These are phyloP conservation scores for Brevimyrus niger DNA, from an alignment of 2,113 vertebrate genomes.

Conservation along the genomic window DNA sequence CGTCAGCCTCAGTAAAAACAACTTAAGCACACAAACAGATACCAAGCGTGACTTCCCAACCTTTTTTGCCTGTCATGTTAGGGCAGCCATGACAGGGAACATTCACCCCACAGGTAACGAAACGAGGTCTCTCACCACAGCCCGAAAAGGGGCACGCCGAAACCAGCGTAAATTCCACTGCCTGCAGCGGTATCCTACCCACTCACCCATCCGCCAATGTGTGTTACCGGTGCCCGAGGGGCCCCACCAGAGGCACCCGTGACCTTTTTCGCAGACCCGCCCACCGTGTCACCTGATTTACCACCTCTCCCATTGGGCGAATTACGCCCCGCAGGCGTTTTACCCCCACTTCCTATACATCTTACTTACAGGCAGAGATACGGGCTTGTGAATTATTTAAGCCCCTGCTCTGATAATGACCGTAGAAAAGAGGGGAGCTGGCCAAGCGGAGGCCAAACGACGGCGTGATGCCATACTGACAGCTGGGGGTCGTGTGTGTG, in stretches of 20 bases:
- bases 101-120: neutral
- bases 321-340: neutral
- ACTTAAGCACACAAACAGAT: neutral
- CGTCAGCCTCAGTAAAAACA: neutral
- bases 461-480: neutral
- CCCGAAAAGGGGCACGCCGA: neutral
- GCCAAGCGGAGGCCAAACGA: neutral
- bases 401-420: conserved; percentile 19
- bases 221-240: neutral
- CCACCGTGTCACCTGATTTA: neutral
- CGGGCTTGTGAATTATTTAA: conserved; percentile 36
- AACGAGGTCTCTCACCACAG: neutral
- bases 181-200: neutral
- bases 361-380: conserved; percentile 32
- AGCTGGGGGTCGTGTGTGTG: neutral
- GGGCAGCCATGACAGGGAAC: neutral
- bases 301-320: neutral
- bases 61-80: neutral
- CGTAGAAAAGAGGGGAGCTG: neutral
- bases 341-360: conserved; percentile 27
- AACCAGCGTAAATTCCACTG: neutral
- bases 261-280: neutral
- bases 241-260: neutral
- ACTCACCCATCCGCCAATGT: neutral
- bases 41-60: neutral